Evolutionary conservation across 2,797 vertebrate genomes (phyloP).

Genomic region (Nannoperca australis): DNA sequence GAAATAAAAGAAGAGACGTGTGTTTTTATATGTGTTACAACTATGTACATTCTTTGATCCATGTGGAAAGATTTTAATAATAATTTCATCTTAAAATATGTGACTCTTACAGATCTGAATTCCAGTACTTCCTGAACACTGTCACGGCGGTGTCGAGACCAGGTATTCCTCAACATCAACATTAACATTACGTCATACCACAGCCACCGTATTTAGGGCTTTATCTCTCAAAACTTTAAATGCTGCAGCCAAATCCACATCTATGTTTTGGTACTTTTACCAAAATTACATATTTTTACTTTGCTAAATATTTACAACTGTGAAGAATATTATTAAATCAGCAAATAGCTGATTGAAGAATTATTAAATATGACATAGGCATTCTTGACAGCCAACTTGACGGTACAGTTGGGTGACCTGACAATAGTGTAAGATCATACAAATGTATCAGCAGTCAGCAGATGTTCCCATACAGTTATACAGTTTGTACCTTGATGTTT

Average conservation of each 20-base stretch:
- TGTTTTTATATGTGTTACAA: neutral
- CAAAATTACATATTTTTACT: neutral
- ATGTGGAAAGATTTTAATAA: neutral
- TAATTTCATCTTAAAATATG: conserved; percentile 3
- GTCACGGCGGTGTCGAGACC: conserved; percentile 79
- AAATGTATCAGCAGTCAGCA: neutral
- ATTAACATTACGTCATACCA: neutral
- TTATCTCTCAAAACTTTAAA: neutral
- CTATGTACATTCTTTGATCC: neutral
- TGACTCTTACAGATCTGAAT: conserved; percentile 81
- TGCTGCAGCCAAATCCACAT: neutral
- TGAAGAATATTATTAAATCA: neutral
- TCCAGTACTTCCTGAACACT: conserved; percentile 81
- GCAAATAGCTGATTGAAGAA: neutral
- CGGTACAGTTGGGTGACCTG: neutral
- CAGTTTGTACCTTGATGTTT: neutral
- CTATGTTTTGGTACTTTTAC: neutral
- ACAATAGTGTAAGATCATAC: neutral
- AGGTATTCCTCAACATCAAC: conserved; percentile 69
- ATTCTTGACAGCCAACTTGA: neutral
- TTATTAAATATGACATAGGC: neutral
- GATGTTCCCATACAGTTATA: neutral
- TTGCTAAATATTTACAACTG: neutral
- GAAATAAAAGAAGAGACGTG: neutral
- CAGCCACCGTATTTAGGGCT: neutral